phyloP scores from a whole-genome alignment of 2,113 vertebrate species.

The Amphiprion ocellaris region DNA sequence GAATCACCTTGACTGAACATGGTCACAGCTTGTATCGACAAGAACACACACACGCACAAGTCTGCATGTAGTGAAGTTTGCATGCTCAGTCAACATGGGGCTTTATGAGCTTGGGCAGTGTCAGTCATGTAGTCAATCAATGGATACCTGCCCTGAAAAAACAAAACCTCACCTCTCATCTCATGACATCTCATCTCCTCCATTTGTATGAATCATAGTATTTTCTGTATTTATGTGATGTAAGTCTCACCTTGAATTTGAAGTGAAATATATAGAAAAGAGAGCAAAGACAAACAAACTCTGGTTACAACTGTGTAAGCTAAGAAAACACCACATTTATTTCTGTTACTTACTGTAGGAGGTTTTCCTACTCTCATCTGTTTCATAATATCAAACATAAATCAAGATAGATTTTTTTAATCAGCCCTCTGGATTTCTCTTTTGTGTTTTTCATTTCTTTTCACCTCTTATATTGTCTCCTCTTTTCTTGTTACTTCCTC shows the following conservation, averaged over 20 bases:
- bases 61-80: constrained; percentile 39
- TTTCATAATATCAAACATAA: neutral
- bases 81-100: constrained; percentile 67
- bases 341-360: too few species aligned
- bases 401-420: neutral
- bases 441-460: neutral
- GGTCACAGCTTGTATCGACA: constrained; percentile 1
- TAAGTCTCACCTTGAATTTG: too few species aligned
- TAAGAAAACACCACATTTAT: too few species aligned
- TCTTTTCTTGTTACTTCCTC: neutral
- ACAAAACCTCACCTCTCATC: constrained; percentile 28
- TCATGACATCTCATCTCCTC: neutral
- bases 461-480: neutral
- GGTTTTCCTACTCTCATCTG: too few species aligned
- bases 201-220: neutral
- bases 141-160: constrained; percentile 70
- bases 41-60: constrained; percentile 1
- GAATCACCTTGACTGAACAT: constrained; percentile 16
- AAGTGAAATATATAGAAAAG: too few species aligned
- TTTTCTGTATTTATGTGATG: neutral
- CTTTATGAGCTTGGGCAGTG: constrained; percentile 66
- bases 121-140: constrained; percentile 68
- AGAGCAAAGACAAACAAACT: too few species aligned
- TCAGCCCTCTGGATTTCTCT: neutral
- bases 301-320: too few species aligned